A percentile compares a stretch with the other conserved stretches of the same genome.
These are phyloP conservation scores for Synanthedon vespiformis DNA, from an alignment of 2,888 invertebrate species.

Conservation along the genomic window DNA sequence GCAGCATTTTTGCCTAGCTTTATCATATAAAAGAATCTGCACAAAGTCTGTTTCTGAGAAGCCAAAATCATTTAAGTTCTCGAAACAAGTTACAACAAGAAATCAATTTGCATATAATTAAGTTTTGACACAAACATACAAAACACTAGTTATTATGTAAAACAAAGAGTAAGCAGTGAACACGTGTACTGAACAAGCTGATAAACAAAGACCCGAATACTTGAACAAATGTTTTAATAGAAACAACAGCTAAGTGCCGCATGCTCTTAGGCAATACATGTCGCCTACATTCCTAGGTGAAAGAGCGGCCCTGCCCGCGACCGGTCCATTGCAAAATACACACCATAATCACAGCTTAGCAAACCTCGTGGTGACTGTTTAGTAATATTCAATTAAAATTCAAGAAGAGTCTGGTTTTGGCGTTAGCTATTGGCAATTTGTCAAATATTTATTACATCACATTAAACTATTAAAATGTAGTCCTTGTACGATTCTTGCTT, in stretches of 20 bases:
- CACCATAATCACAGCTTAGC: slow-evolving; percentile 38
- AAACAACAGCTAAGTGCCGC: slow-evolving; percentile 14
- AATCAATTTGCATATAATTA: no score
- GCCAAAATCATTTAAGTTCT: no score
- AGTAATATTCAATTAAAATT: slow-evolving; percentile 55
- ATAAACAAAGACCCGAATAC: background rate
- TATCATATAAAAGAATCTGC: no score
- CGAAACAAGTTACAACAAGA: no score
- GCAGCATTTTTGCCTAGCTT: no score
- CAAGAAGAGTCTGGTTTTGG: slow-evolving; percentile 39
- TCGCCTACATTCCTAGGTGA: slow-evolving; percentile 44
- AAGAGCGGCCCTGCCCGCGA: slow-evolving; percentile 48
- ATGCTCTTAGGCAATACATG: slow-evolving; percentile 19
- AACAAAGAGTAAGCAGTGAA: slow-evolving; percentile 1
- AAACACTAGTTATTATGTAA: no score
- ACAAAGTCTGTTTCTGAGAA: no score
- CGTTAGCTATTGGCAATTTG: slow-evolving; percentile 29
- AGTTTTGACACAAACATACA: no score
- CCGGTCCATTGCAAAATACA: slow-evolving; percentile 38
- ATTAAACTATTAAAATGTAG: background rate
- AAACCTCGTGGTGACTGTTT: slow-evolving; percentile 39
- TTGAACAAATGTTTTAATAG: slow-evolving; percentile 6
- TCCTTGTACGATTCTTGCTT: background rate
- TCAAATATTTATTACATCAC: slow-evolving; percentile 13
- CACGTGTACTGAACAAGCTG: slow-evolving; percentile 14